Percentiles rank a stretch among this genome's conserved stretches.
These are phyloP conservation scores for Hydractinia symbiolongicarpus DNA, from an alignment of 30 jellyfish, hydroid and myxozoan species.

Conservation along the genomic window DNA sequence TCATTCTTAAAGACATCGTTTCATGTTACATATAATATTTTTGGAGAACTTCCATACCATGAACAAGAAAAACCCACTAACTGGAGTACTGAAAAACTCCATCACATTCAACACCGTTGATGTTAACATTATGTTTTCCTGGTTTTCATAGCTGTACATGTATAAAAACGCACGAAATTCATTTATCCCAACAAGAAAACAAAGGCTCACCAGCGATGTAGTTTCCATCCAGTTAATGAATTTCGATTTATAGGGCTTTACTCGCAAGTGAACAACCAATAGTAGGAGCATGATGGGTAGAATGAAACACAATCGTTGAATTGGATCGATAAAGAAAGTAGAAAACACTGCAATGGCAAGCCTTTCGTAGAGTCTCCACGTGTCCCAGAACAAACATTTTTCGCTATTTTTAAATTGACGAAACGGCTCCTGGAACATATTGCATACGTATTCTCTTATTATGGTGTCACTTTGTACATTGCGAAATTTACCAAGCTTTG, in stretches of 20 bases:
- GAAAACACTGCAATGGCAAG: neutral
- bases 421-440: slow-evolving; percentile 4
- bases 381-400: slow-evolving; percentile 3
- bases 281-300: neutral
- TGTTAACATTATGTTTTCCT: too few species aligned
- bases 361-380: slow-evolving; percentile 8
- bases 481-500: neutral
- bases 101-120: too few species aligned
- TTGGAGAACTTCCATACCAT: too few species aligned
- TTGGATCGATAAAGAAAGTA: neutral
- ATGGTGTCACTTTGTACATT: neutral
- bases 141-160: neutral
- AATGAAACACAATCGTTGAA: slow-evolving; percentile 7
- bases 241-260: neutral
- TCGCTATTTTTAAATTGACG: neutral
- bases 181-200: neutral
- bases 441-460: neutral
- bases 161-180: slow-evolving; percentile 12
- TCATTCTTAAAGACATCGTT: too few species aligned
- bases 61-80: too few species aligned
- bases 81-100: too few species aligned
- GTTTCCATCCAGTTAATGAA: slow-evolving; percentile 11
- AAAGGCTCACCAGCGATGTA: neutral
- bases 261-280: neutral
- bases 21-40: too few species aligned